Conservation (phyloP, 2,888 invertebrate species). For the Tachystola acroxantha region DNA sequence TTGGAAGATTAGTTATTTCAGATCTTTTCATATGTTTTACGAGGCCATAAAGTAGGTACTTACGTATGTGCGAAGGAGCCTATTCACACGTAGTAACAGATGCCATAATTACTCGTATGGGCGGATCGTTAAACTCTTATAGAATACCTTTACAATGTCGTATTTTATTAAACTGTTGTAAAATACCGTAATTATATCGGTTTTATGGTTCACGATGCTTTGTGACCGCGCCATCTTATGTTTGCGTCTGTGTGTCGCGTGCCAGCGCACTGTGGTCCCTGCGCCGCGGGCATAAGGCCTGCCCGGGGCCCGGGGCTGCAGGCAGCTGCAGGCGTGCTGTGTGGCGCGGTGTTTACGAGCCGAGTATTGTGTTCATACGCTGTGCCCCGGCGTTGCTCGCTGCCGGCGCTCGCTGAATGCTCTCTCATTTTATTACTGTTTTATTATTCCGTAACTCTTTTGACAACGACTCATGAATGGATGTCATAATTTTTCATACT, state of each 20-base stretch:
- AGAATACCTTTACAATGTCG: constrained; percentile 25
- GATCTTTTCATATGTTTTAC: background rate
- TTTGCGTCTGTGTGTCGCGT: constrained; percentile 17
- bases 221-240: constrained; percentile 5
- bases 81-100: constrained; percentile 23
- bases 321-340: background rate
- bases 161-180: constrained; percentile 39
- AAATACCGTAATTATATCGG: constrained; percentile 31
- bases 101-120: constrained; percentile 5
- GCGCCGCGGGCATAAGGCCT: no score
- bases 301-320: no score
- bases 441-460: no score
- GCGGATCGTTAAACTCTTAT: constrained; percentile 1
- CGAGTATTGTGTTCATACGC: no score
- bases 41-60: background rate
- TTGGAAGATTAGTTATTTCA: no score
- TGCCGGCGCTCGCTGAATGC: no score
- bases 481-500: no score
- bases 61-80: constrained; percentile 1
- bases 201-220: constrained; percentile 24
- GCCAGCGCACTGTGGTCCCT: no score
- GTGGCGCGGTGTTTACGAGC: background rate
- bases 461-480: no score
- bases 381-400: no score
- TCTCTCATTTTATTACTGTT: no score